These are phyloP conservation scores for Tauraco hartlaubi DNA, from an alignment of 2,797 vertebrate genomes.

Conservation along the genomic window DNA sequence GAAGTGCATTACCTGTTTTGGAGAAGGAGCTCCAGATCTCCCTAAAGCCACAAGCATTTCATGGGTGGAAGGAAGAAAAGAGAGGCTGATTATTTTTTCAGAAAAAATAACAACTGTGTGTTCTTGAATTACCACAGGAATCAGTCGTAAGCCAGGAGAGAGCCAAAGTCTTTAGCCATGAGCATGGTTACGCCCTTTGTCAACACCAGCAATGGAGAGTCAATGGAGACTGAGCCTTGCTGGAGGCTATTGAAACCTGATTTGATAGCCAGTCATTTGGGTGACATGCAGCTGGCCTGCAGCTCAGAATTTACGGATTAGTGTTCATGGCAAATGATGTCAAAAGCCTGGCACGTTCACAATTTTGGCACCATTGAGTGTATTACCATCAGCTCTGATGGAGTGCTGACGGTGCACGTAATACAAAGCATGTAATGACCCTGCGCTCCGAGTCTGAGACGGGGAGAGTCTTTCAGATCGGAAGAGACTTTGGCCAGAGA, in stretches of 20 bases:
- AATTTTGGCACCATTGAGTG: background rate
- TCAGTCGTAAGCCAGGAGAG: slow-evolving; percentile 13
- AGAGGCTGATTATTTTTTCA: background rate
- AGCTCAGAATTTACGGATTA: slow-evolving; percentile 6
- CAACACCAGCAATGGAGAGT: background rate
- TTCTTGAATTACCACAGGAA: background rate
- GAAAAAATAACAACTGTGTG: background rate
- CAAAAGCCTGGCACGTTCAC: slow-evolving; percentile 1
- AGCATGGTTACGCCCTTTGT: slow-evolving; percentile 38
- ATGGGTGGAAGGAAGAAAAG: background rate
- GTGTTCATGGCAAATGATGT: background rate
- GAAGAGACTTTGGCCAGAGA: background rate
- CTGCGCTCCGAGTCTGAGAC: background rate
- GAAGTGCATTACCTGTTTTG: background rate
- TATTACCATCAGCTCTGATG: background rate
- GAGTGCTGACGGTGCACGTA: background rate
- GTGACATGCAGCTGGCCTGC: background rate
- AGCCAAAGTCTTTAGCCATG: background rate
- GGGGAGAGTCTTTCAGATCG: background rate
- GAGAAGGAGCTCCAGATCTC: background rate
- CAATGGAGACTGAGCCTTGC: background rate
- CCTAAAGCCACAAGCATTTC: background rate
- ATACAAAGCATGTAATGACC: background rate
- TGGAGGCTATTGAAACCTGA: slow-evolving; percentile 21
- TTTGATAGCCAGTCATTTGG: background rate